Base-by-base conservation (phyloP, 2,888 invertebrate genomes). In the Cynaeus angustus region DNA sequence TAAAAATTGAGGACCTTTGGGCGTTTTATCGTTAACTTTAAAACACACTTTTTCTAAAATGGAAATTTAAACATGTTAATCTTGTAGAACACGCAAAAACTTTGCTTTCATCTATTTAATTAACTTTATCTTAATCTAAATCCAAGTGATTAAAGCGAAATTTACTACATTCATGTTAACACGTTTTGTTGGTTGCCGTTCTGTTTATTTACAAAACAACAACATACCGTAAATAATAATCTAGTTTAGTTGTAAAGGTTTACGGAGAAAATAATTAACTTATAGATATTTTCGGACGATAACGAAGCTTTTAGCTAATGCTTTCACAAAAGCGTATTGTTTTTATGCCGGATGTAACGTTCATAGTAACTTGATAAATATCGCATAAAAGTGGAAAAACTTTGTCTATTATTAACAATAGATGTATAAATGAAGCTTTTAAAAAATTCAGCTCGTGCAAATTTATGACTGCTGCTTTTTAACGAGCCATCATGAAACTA, bases 261-360 rank as follows among this genome's bases (percentile, higher is more conserved):
- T 13, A 43, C n/a, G 21, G 14, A 48, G 1, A 14, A 16, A 48
- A 10, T 21, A 48, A 48, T 26, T 16, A 16, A 48, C 9, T 33
- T 33, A 33, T n/a, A 6, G 33, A 33, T 33, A 33, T 48, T 48
- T 48, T 48, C 10, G 37, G 13, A 14, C 33, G 14, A 53, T 53
- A 53, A 53, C 30, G 55, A 56, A 16, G 55, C 55, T 56, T 56
- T 56, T 56, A 56, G 41, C 41, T 41, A 56, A 56, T 53, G 55
- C 38, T 37, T 56, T 56, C 30, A 21, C 4, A 13, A 9, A 46
- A 16, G 46, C 1, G 16, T 43, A 43, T 43, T 41, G 6, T 41
- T 41, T 41, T 41, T 6, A 10, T 3, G 10, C 41, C 41, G 41
- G 12, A 41, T 12, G 13, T 41, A 13, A 41, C n/a, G 41, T n/a